Percentiles rank a stretch among this genome's conserved stretches.
Conservation (phyloP, 2,113 vertebrate genomes). For the Urocolius indicus region DNA sequence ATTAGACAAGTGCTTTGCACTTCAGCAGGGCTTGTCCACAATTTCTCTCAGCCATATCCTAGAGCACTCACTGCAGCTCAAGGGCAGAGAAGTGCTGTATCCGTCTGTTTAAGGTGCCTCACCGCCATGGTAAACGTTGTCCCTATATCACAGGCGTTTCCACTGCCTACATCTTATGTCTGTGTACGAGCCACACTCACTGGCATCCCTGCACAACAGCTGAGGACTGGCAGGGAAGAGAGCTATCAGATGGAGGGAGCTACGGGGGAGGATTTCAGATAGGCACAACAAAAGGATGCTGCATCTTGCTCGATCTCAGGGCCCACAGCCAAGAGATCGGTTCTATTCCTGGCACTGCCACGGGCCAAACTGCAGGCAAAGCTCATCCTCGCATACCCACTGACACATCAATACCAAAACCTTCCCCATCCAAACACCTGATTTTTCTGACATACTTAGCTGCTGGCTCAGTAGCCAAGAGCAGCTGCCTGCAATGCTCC, state of each 20-base stretch:
- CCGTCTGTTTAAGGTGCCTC: neutral
- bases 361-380: neutral
- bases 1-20: neutral
- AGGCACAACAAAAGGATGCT: constrained; percentile 27
- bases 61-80: neutral
- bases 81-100: neutral
- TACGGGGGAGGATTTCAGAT: neutral
- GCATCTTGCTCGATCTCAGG: neutral
- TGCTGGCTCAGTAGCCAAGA: neutral
- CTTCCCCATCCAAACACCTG: neutral
- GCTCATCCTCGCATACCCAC: neutral
- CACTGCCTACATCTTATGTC: neutral
- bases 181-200: neutral
- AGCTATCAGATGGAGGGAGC: constrained; percentile 30
- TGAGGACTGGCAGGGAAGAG: neutral
- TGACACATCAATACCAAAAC: neutral
- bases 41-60: neutral
- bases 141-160: neutral
- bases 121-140: rapidly evolving
- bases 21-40: neutral
- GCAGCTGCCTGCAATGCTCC: neutral
- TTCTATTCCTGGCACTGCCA: constrained; percentile 5
- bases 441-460: neutral
- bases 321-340: constrained; percentile 12
- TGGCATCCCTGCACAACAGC: neutral